phyloP scores from a whole-genome alignment of 2,888 invertebrate genomes.

The Tribolium freemani region DNA sequence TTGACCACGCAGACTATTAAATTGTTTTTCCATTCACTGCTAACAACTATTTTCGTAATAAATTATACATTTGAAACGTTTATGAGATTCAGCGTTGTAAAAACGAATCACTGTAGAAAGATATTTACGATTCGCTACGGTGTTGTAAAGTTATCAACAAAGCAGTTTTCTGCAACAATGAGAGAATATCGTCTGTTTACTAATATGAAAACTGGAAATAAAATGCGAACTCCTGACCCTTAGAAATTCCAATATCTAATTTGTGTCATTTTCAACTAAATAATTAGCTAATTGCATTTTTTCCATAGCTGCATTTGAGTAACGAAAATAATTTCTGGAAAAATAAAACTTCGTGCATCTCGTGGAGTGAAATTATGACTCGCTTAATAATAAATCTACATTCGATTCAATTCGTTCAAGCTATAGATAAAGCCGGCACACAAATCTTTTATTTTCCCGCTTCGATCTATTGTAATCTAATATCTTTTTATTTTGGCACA shows the following conservation, averaged over 20 bases:
- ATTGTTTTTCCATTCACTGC: not conserved
- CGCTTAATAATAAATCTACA: not conserved
- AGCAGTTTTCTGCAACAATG: not conserved
- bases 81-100: not conserved
- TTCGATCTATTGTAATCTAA: not conserved
- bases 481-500: not conserved
- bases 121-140: not conserved
- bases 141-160: not conserved
- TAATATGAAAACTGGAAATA: not conserved
- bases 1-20: not conserved
- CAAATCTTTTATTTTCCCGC: not conserved
- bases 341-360: no score
- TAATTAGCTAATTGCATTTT: no score
- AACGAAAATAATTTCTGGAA: no score
- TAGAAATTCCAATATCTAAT: not conserved
- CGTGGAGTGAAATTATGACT: no score
- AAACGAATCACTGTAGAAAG: not conserved
- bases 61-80: not conserved
- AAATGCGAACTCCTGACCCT: not conserved
- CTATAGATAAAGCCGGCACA: not conserved
- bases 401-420: not conserved
- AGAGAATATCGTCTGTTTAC: not conserved
- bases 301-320: no score
- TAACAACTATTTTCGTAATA: not conserved
- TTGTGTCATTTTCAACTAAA: no score